Percentiles rank a stretch among this genome's conserved stretches.
phyloP scores from a whole-genome alignment of 2,888 invertebrate species.

The Himalopsyche japonica region DNA sequence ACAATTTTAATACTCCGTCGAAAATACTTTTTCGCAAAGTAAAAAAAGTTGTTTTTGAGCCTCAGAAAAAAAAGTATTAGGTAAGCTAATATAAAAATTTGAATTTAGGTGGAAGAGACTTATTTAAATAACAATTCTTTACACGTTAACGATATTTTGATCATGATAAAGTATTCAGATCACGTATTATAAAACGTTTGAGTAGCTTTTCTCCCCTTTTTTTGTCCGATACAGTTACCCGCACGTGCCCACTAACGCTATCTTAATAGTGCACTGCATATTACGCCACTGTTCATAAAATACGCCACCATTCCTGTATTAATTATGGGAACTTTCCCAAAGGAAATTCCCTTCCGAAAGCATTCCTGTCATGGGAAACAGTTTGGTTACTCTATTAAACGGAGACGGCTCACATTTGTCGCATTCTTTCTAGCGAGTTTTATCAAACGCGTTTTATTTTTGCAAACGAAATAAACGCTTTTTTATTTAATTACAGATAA shows the following conservation, averaged over 20 bases:
- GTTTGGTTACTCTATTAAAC: not conserved
- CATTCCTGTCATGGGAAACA: not conserved
- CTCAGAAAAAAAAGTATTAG: no score
- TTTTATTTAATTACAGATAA: no score
- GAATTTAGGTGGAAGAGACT: not conserved
- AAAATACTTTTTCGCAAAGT: no score
- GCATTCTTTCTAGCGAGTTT: no score
- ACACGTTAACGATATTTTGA: not conserved
- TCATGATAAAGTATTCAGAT: not conserved
- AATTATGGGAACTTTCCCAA: not conserved
- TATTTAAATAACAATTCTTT: not conserved
- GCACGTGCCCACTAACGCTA: not conserved
- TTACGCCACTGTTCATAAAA: not conserved
- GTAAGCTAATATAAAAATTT: no score
- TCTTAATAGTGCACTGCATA: not conserved
- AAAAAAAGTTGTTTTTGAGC: no score
- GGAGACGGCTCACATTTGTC: not conserved
- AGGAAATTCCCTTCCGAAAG: not conserved
- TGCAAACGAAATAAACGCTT: no score
- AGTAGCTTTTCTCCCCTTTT: not conserved
- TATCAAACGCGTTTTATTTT: no score
- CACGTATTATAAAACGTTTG: not conserved
- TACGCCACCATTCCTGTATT: not conserved
- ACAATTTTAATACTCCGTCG: no score
- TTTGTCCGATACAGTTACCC: not conserved